Percentiles rank a stretch among this genome's conserved stretches.
These are phyloP conservation scores for Notoglanidium macrostoma DNA, from an alignment of 2,797 vertebrate species.

Conservation along the genomic window DNA sequence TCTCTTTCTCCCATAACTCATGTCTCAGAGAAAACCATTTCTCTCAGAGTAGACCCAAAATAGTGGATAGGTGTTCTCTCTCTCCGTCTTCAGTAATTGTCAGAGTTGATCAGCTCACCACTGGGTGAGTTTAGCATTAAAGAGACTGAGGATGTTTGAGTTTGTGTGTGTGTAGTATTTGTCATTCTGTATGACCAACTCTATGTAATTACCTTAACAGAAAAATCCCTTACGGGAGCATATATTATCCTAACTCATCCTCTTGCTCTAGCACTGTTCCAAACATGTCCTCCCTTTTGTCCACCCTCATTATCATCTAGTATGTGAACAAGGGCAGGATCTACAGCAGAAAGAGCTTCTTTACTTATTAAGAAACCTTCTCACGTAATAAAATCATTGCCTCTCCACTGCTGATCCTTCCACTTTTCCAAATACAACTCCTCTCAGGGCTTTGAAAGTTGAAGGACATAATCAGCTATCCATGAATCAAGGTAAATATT, in stretches of 20 bases:
- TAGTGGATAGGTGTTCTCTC: neutral
- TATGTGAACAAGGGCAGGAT: neutral
- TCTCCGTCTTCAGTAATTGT: neutral
- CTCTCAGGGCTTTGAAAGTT: neutral
- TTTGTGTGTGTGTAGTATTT: neutral
- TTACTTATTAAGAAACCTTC: neutral
- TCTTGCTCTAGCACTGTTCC: neutral
- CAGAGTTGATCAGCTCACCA: neutral
- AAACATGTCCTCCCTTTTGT: neutral
- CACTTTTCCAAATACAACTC: neutral
- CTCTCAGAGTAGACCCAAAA: neutral
- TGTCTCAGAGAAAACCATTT: slow-evolving; percentile 4
- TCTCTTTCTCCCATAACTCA: neutral
- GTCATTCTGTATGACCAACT: neutral
- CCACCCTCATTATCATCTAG: neutral
- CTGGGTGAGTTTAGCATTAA: neutral
- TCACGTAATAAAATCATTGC: neutral
- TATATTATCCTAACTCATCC: neutral
- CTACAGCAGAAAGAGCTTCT: neutral
- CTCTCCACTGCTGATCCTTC: neutral
- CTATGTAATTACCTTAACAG: slow-evolving; percentile 18
- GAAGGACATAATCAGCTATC: neutral
- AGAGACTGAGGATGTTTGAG: neutral
- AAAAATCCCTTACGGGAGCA: neutral
- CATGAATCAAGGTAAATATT: neutral